These are phyloP conservation scores for Chaitophorus viminalis DNA, from an alignment of 2,888 invertebrate genomes.

Conservation along the genomic window DNA sequence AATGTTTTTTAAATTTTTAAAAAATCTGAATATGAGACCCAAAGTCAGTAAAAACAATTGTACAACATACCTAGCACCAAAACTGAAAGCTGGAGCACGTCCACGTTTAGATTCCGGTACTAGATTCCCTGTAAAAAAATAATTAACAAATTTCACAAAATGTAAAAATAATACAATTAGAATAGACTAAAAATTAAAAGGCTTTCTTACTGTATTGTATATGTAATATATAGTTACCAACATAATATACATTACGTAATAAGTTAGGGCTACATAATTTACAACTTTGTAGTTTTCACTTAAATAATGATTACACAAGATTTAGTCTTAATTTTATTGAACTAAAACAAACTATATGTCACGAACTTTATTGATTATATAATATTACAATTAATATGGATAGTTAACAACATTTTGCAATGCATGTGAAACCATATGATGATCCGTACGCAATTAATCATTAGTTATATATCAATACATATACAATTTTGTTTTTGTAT, in stretches of 20 bases:
- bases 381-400: neutral
- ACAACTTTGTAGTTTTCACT: neutral
- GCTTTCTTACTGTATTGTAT: too few relatives aligned
- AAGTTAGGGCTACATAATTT: too few relatives aligned
- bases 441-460: too few relatives aligned
- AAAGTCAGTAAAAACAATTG: neutral
- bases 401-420: neutral
- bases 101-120: constrained; percentile 77
- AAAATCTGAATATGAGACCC: too few relatives aligned
- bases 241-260: neutral
- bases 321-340: neutral
- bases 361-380: neutral
- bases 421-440: too few relatives aligned
- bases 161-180: too few relatives aligned
- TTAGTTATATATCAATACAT: too few relatives aligned
- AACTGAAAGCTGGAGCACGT: constrained; percentile 84
- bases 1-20: too few relatives aligned
- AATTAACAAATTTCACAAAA: too few relatives aligned
- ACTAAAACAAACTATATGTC: neutral
- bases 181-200: too few relatives aligned
- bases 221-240: neutral
- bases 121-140: constrained; percentile 42
- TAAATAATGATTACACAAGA: neutral
- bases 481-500: too few relatives aligned
- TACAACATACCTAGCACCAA: constrained; percentile 73